Evolutionary conservation across 1,140 invertebrate genomes (phyloP), one percentile per base, ranked within the genome.

Genomic region (Mamestra configurata): DNA sequence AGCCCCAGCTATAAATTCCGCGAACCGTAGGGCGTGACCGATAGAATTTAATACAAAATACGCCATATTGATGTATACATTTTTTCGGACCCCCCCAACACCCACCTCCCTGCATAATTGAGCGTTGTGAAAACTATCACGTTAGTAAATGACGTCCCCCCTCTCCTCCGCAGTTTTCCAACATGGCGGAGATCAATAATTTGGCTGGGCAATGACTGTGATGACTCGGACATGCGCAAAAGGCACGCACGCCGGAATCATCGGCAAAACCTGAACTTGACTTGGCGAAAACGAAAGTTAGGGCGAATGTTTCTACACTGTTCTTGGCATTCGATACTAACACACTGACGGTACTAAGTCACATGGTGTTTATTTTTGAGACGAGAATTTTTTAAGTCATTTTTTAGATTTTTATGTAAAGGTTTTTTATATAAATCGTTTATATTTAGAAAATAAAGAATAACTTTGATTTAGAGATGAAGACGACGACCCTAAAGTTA

Each of bases 261-360:
- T 94, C 90, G 91, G 85, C 89, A 93, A 94, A 93, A 92, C 89
- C 92, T 94, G 93, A 94, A 94, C 93, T 94, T 94, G 93, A 93
- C 93, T 94, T 94, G 91, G 87, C 93, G 93, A 94, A 94, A 94
- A 94, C 90, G 93, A 94, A 94, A 94, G 93, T 94, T 90, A 89
- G 88, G 88, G 91, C 87, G 86, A 92, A 94, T 94, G 93, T 93
- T 94, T 94, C 93, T 92, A 91, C 86, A 79, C 84, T 90, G 92
- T 94, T 94, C 93, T 94, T 94, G 91, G 93, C 89, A 91, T 89
- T 89, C 87, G 89, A 81, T 85, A 80, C 57, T 61, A 61, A 64
- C 73, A 61, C 55, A 57, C 53, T 49, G 55, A 18, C 55, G 18
- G 15, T 61, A 49, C n/a, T 76, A 75, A 76, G 55, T 61, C 73